Conservation (phyloP, 1,140 invertebrate genomes). For the Drosophila trapezifrons region DNA sequence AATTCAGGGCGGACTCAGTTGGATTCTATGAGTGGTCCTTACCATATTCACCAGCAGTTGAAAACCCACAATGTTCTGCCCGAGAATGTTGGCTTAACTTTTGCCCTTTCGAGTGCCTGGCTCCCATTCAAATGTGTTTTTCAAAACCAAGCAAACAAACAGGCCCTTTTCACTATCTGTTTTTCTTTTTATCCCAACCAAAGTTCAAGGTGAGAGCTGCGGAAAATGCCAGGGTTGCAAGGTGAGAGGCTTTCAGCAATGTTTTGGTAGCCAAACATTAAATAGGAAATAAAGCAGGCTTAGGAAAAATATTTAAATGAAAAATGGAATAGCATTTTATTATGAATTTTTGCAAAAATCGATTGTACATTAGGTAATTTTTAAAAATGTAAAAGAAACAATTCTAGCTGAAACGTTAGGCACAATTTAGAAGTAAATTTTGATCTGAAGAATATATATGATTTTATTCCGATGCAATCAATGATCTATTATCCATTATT, state of each 20-base stretch:
- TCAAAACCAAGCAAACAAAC: conserved; percentile 30
- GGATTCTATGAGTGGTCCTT: background rate
- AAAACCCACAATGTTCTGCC: conserved; percentile 5
- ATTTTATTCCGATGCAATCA: no score
- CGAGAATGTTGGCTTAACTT: conserved; percentile 44
- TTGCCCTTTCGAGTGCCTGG: conserved; percentile 35
- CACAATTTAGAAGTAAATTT: background rate
- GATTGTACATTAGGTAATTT: no score
- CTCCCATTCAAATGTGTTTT: conserved; percentile 45
- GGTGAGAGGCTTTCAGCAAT: background rate
- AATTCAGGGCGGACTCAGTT: conserved; percentile 8
- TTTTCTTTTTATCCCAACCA: conserved; percentile 12
- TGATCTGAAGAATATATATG: no score
- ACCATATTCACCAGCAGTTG: background rate
- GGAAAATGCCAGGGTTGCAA: conserved; percentile 24
- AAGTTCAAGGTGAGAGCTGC: conserved; percentile 48
- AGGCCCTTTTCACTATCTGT: conserved; percentile 12
- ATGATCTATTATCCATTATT: no score
- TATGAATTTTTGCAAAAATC: no score
- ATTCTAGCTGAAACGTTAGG: no score
- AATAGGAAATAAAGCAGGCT: no score
- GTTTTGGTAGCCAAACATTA: no score
- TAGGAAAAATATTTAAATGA: no score
- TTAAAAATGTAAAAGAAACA: no score
- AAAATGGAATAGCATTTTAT: no score